Evolutionary conservation across 2,888 invertebrate genomes (phyloP), one percentile per base, ranked within the genome.

Genomic region (Drosophila maculinotata): DNA sequence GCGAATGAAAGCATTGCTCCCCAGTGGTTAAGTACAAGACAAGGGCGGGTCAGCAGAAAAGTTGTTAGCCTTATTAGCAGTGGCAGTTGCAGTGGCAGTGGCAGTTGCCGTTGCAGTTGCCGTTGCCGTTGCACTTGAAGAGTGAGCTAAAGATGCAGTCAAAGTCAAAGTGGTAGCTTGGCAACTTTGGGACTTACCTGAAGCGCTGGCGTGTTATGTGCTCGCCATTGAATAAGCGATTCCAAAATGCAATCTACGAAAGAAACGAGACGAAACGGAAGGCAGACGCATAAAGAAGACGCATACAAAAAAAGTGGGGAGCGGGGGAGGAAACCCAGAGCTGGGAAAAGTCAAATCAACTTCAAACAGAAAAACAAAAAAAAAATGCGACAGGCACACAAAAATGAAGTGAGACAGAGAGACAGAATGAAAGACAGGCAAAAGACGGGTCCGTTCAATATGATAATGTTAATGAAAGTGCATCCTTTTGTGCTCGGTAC

Each of bases 211-310:
- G 92, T 57, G 87, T 77, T 84, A 92, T 92, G 69, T 90, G 90
- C 86, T 94, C 89, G 67, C 86, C 89, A 84, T 83, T 92, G 65
- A 93, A 90, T 66, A 89, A 73, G 73, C 88, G 89, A 81, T 94
- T 94, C 94, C 94, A 94, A 78, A 92, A 92, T 89, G 93, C 93
- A 92, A 94, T 94, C 95, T 94, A 94, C 92, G 91, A 93, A 93
- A 92, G 92, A 91, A 91, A 54, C 47, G 26, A 51, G 44, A 31
- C 31, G 28, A 26, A 66, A 28, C 23, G 33, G 62, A 62, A 57
- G 38, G 31, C 39, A 65, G 51, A 63, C 54, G 79, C 74, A 73
- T 76, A n/a, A n/a, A n/a, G n/a, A n/a, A n/a, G n/a, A n/a, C n/a
- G 79, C 75, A 84, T 64, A 36, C 42, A 63, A 60, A 48, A 41